These are phyloP conservation scores for Gracilinanus agilis DNA, from an alignment of 2,113 vertebrate genomes.

Conservation along the genomic window DNA sequence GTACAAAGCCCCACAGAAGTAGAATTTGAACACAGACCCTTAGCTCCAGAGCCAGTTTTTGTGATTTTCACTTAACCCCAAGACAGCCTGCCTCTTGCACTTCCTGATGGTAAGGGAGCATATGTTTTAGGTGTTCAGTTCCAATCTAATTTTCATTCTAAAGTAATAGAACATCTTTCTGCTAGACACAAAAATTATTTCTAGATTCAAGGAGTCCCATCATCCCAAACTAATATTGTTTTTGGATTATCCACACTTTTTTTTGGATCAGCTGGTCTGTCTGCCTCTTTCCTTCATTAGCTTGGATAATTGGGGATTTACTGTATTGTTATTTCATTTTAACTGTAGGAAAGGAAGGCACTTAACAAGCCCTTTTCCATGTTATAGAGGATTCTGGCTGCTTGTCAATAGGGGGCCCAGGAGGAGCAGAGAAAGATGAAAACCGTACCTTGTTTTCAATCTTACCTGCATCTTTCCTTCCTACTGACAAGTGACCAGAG, in stretches of 20 bases:
- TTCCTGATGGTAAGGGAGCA: background rate
- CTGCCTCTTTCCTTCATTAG: constrained; percentile 29
- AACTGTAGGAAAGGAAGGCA: constrained; percentile 30
- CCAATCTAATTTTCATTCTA: background rate
- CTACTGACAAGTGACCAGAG: background rate
- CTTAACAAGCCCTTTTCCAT: background rate
- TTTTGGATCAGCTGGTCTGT: constrained; percentile 22
- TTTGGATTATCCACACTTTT: background rate
- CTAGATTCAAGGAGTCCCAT: background rate
- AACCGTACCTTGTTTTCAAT: background rate
- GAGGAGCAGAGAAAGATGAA: background rate
- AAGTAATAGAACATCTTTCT: background rate
- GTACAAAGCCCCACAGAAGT: background rate
- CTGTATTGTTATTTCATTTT: constrained; percentile 21
- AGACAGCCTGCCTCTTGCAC: background rate
- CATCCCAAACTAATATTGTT: constrained; percentile 5
- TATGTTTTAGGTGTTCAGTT: background rate
- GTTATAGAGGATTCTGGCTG: background rate
- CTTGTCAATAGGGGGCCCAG: background rate
- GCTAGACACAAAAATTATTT: background rate
- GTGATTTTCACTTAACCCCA: background rate
- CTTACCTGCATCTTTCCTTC: background rate
- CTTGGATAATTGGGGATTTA: constrained; percentile 43
- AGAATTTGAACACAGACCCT: background rate
- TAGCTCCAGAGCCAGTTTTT: background rate